These are phyloP conservation scores for Napeogenes sylphis DNA, from an alignment of 2,888 invertebrate genomes.

Conservation along the genomic window DNA sequence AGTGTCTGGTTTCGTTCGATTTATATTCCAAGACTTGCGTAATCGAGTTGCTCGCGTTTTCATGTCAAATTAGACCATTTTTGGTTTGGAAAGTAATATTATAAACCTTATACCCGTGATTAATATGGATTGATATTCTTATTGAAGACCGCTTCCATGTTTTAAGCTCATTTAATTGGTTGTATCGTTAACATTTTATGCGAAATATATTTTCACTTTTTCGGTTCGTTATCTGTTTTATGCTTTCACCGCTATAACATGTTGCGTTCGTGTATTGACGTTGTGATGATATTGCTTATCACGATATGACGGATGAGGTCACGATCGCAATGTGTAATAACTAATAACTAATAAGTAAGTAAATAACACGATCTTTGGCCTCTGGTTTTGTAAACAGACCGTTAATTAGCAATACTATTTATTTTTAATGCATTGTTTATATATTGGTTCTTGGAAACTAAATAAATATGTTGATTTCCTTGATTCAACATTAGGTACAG, in stretches of 20 bases:
- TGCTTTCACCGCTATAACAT: slow-evolving; percentile 31
- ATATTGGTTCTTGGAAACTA: not conserved
- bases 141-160: slow-evolving; percentile 33
- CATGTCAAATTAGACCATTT: slow-evolving; percentile 63
- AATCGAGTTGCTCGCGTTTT: slow-evolving; percentile 24
- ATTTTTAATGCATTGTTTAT: not conserved
- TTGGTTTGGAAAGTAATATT: slow-evolving; percentile 60
- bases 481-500: too few species aligned
- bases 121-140: slow-evolving; percentile 37
- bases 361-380: slow-evolving; percentile 14
- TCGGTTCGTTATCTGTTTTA: slow-evolving; percentile 21
- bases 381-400: slow-evolving; percentile 11
- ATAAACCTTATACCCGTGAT: slow-evolving; percentile 51
- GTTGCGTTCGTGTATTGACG: slow-evolving; percentile 5
- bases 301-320: slow-evolving; percentile 24
- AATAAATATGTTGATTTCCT: not conserved
- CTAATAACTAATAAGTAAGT: slow-evolving; percentile 2
- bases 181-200: slow-evolving; percentile 30
- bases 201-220: slow-evolving; percentile 38
- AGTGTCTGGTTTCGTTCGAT: not conserved
- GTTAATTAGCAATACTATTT: slow-evolving; percentile 1
- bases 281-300: slow-evolving; percentile 18
- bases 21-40: slow-evolving; percentile 1
- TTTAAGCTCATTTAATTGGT: slow-evolving; percentile 37
- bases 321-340: slow-evolving; percentile 22